Percentiles rank a stretch among this genome's conserved stretches.
phyloP scores from a whole-genome alignment of 1,140 invertebrate genomes.

The Marisa cornuarietis region DNA sequence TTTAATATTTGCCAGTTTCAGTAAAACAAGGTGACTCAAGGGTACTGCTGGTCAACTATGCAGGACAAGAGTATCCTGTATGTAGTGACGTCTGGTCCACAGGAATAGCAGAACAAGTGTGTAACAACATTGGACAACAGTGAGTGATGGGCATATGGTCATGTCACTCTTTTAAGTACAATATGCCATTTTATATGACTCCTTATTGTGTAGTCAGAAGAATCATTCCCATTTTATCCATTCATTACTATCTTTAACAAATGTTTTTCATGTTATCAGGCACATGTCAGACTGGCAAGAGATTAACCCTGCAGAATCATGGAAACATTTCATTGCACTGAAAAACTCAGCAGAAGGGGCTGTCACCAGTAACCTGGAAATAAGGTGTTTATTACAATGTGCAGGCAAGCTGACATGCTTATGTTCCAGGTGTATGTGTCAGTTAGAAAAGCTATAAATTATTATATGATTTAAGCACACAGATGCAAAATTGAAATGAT shows the following conservation, averaged over 20 bases:
- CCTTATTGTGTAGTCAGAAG: no score
- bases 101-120: constrained; percentile 3
- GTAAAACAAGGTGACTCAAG: neutral
- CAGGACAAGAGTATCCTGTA: constrained; percentile 5
- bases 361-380: constrained; percentile 1
- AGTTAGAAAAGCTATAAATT: no score
- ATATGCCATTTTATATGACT: no score
- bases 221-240: no score
- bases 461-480: no score
- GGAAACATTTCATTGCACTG: constrained; percentile 2
- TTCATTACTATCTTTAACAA: no score
- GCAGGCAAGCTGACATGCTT: neutral
- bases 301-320: neutral
- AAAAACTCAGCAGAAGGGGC: neutral
- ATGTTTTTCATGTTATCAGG: neutral
- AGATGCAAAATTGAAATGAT: no score
- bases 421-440: neutral
- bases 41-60: neutral
- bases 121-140: constrained; percentile 14
- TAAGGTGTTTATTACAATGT: neutral
- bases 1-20: neutral
- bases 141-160: neutral
- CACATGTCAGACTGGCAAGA: neutral
- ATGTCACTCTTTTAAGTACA: no score
- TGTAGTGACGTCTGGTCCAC: constrained; percentile 14